Base-by-base conservation (phyloP, 2,113 vertebrate genomes). In the Nettapus auritus region DNA sequence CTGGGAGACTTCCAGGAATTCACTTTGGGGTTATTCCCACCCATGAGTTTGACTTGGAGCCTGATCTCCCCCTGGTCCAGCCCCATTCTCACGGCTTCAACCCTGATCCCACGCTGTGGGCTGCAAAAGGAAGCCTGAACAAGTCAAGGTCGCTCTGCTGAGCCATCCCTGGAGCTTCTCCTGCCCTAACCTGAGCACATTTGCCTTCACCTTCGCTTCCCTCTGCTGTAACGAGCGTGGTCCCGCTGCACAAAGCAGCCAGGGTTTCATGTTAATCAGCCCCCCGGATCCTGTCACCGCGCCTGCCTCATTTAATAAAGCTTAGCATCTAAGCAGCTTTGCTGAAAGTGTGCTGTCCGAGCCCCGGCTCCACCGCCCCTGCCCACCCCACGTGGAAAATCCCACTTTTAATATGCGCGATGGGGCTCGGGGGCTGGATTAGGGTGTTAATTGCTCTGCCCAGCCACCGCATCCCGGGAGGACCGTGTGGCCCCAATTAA, bases 321-420 rank as follows among this genome's bases (percentile, higher is more conserved):
- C 97, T 98, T 98, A 97, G 81, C 88, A 85, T 91, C 95, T 97
- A 98, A 98, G 98, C 97, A 89, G 98, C 98, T 98, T 98, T 98
- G 97, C 96, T 94, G 97, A 60, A 95, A 98, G 97, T 79, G 97
- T 89, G 96, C 97, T 57, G 95, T 94, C 97, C 95, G 40, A 98
- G 82, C 96, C 90, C 92, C 36, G 92, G 96, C 88, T 93, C 97
- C 95, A 22, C 89, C n/a, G 84, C 36, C 96, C 92, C 85, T 53
- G 55, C 20, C 64, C 89, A 55, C 92, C 94, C 97, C 97, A 87
- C 3, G 92, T 44, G 93, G 97, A 98, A 98, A 98, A 98, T 98
- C 97, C 98, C 95, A 50, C 93, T 96, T 97, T 98, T 98, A 98
- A 98, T 98, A 97, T 69, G 84, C 74, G 88, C 89, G 97, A 97